A percentile compares a stretch with the other conserved stretches of the same genome.
Conservation (phyloP, 2,113 vertebrate species). For the Hemiprocne comata region DNA sequence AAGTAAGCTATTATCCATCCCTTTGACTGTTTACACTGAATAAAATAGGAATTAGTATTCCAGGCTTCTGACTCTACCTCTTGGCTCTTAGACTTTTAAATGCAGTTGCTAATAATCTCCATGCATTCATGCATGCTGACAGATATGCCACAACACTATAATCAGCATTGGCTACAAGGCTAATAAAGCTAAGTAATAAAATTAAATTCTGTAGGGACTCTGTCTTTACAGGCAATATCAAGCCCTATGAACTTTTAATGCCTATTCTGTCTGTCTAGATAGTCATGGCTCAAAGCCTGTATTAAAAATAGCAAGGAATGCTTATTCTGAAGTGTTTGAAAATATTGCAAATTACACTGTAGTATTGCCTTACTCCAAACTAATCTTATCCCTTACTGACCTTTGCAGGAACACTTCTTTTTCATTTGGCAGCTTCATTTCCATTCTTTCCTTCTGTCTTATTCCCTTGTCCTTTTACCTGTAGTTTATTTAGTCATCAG, state of each 20-base stretch:
- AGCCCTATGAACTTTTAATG: constrained; percentile 79
- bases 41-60: constrained; percentile 69
- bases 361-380: constrained; percentile 63
- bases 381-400: constrained; percentile 74
- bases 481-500: constrained; percentile 70
- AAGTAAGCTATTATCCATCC: not conserved
- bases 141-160: constrained; percentile 71
- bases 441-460: constrained; percentile 53
- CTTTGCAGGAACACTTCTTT: constrained; percentile 71
- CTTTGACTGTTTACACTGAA: not conserved
- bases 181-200: constrained; percentile 79
- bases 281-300: constrained; percentile 72
- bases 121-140: constrained; percentile 65
- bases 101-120: constrained; percentile 75
- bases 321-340: constrained; percentile 76
- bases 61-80: constrained; percentile 49
- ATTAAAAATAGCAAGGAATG: constrained; percentile 74
- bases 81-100: constrained; percentile 72
- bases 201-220: constrained; percentile 71
- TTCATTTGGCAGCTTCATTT: constrained; percentile 77
- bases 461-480: constrained; percentile 64
- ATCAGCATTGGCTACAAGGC: constrained; percentile 70
- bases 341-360: constrained; percentile 76
- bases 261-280: constrained; percentile 74
- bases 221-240: constrained; percentile 72